Evolutionary conservation across 37 sponge, comb jelly and placozoan genomes (phyloP), one percentile per base, ranked within the genome.

Genomic region (Geodia barretti): DNA sequence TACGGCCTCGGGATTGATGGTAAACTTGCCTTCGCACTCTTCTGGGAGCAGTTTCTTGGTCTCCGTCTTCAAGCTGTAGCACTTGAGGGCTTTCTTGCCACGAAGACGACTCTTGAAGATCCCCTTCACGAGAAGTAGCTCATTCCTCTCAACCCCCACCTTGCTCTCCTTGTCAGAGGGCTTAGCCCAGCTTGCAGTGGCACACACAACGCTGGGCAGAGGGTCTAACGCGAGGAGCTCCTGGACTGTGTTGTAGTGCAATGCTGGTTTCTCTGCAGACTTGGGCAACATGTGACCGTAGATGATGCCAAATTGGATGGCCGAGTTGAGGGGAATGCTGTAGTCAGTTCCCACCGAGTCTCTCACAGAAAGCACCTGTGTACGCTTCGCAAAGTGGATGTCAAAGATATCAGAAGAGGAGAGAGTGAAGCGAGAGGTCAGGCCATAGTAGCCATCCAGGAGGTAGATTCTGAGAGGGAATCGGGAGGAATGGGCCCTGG

Each of bases 351-450:
- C 17, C 7, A 76, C 21, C 0, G 60, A 39, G 72, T 84, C 85
- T 32, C 43, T 23, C 19, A 84, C 39, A 21, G 35, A 40, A 1
- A 84, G 72, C 4, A 77, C 43, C 17, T 84, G 68, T 4, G 75
- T 43, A 1, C 64, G 69, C 32, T 77, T 68, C 20, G 76, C 1
- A 39, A 60, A 84, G 40, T 77, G 85, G 2, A 84, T 60, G 68
- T 66, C 68, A 77, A 62, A 84, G 36, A 9, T 77, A 32, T 84
- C 85, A 1, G 39, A 41, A 1, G 76, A 54, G 3, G 85, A 84
- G 19, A 84, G 54, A 0, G 85, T 67, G 20, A 62, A 34, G n/a
- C 71, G 74, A 28, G 62, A 60, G 0, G 38, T 38, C 29, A 25
- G 25, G 29, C 72, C 54, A 41, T 69, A 69, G 72, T 61, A 74